A percentile compares a stretch with the other conserved stretches of the same genome.
Conservation (phyloP, 2,113 vertebrate genomes). For the Plotosus lineatus region DNA sequence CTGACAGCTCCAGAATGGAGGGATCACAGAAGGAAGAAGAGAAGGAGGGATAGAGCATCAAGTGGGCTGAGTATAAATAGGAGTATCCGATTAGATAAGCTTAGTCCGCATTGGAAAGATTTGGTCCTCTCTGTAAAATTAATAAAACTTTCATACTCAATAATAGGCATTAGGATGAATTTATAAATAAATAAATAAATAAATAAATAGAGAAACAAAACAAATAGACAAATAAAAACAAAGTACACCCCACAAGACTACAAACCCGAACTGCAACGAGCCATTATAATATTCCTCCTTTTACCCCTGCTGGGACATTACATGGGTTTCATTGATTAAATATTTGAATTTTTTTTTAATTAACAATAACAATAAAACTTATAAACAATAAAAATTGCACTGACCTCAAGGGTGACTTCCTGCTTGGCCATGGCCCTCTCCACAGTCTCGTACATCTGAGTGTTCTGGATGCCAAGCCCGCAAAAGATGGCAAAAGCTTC, state of each 20-base stretch:
- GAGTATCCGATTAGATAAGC: constrained; percentile 1
- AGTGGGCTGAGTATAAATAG: constrained; percentile 18
- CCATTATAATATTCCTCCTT: not conserved
- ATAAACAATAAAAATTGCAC: constrained; percentile 44
- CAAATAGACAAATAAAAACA: too few species aligned
- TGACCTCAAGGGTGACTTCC: constrained; percentile 96
- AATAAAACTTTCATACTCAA: not conserved
- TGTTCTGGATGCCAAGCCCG: constrained; percentile 96
- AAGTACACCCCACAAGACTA: too few species aligned
- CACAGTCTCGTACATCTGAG: constrained; percentile 97
- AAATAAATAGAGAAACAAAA: too few species aligned
- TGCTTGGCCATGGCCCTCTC: constrained; percentile 97
- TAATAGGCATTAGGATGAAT: not conserved
- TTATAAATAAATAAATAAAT: not conserved
- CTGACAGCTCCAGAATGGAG: constrained; percentile 57
- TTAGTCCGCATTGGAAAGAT: not conserved
- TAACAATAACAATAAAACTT: not conserved
- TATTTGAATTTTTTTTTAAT: not conserved
- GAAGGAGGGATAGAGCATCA: not conserved
- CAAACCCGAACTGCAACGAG: too few species aligned
- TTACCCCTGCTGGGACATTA: not conserved
- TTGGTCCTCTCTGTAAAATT: constrained; percentile 50
- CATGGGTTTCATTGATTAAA: not conserved
- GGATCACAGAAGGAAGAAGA: constrained; percentile 8
- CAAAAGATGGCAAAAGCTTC: constrained; percentile 98